A percentile compares a stretch with the other conserved stretches of the same genome.
Evolutionary conservation across 2,797 vertebrate species (phyloP).

Genomic region (Sebastes cheni): DNA sequence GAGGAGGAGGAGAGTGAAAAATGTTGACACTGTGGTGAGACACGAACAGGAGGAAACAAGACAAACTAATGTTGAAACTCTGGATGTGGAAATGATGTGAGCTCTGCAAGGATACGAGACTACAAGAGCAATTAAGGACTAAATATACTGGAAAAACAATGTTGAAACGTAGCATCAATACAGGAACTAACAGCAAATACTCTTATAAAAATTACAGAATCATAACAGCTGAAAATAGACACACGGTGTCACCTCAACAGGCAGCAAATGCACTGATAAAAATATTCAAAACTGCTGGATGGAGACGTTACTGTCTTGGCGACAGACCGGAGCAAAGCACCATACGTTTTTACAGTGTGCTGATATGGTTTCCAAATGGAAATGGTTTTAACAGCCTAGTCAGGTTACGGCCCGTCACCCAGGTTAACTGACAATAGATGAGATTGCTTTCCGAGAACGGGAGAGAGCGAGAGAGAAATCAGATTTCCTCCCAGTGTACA

Average conservation of each 20-base stretch:
- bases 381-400: slow-evolving; percentile 25
- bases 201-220: not conserved
- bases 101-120: not conserved
- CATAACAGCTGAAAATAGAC: not conserved
- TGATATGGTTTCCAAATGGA: not conserved
- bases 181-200: not conserved
- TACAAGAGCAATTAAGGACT: not conserved
- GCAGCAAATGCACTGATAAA: not conserved
- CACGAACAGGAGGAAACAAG: not conserved
- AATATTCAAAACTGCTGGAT: not conserved
- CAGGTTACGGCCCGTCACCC: slow-evolving; percentile 22
- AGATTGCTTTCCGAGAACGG: slow-evolving; percentile 4
- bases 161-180: not conserved
- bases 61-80: not conserved
- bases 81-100: not conserved
- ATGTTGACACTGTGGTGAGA: not conserved
- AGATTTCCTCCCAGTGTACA: slow-evolving; percentile 19
- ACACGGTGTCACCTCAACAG: not conserved
- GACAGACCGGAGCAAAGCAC: not conserved
- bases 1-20: not conserved
- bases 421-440: slow-evolving; percentile 27
- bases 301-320: not conserved
- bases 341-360: not conserved
- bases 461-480: slow-evolving; percentile 18
- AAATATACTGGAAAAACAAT: not conserved